Base-by-base conservation (phyloP, 2,113 vertebrate species). In the Clarias batrachus region DNA sequence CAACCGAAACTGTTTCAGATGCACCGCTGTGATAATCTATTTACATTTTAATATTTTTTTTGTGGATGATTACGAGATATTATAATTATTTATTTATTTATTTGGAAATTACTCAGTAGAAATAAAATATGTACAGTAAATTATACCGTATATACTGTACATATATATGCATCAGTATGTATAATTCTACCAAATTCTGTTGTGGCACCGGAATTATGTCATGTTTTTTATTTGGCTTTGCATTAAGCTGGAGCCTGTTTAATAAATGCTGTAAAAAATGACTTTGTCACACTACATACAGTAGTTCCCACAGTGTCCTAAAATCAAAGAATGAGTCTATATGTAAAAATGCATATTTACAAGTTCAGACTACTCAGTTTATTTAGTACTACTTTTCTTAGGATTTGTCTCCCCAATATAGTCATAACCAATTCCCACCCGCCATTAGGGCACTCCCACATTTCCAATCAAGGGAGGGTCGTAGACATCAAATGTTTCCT, bases 1-100 rank as follows among this genome's bases (percentile, higher is more conserved):
- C 92, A 93, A 92, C 87, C 90, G 83, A 91, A 91, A 89, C 59
- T 89, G 63, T 85, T 90, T 81, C 71, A 41, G 3, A 56, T 8
- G 73, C 62, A 37, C 52, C 66, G 76, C 84, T 88, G 57, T 12
- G 11, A 79, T 88, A 70, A 63, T 41, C 86, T 54, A 13, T 86
- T 86, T 84, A 81, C 60, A 52, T 41, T 84, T 78, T 62, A 37
- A 62, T 70, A 81, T 62, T 77, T 68, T 68, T 74, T 85, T 37
- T 12, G 30, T 77, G 88, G 27, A n/a, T 84, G 76, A 57, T 86
- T 81, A 27, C n/a, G 70, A 85, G 21, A 78, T 60, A 10, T 77
- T 59, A 21, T 54, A n/a, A 19, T 27, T 30, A 65, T 48, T 48
- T 48, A 48, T 41, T 65, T 37, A 33, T 33, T 33, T 33, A 33